Base-by-base conservation (phyloP, 2,113 vertebrate genomes). In the Trematomus loennbergii region DNA sequence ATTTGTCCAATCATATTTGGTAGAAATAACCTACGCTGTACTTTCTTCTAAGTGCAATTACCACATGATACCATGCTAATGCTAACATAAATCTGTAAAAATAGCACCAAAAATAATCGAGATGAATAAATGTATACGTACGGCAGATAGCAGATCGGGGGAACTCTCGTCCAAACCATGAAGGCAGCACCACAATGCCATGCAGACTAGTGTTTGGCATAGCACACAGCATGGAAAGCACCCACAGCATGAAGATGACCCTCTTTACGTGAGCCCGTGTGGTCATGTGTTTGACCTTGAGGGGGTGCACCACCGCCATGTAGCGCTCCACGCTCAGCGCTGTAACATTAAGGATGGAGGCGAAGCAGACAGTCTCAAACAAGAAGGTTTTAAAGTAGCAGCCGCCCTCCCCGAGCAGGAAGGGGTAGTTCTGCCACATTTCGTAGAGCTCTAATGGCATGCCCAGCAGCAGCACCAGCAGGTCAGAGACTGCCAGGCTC, bases 321-420 rank as follows among this genome's bases (percentile, higher is more conserved):
- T 95, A 95, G 48, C 94, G 91, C 17, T 95, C 95, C 20, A 91
- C 88, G 6, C 95, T 95, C 50, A 95, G 90, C 0, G 93, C 94
- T 0, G 93, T 95, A 12, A 95, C 92, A 3, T 93, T 95, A 43
- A 95, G 93, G 55, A 95, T 89, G 1, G 95, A 95, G 29, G 95
- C 95, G 5, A 95, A 94, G 70, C 94, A 95, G 55, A 95, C 94
- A 0, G 88, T 94, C 72, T 95, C 94, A 22, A 95, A 94, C 69
- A 95, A 91, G 69, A 94, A 95, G 36, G 85, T 95, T 78, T 93
- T 95, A 54, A 95, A 95, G 83, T 92, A 94, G 88, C 95, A 95
- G 17, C 94, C 94, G 0, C 86, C 87, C 52, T 77, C 52, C 17
- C 94, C 94, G 0, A 95, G 77, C 72, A 92, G 78, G 81, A 94